Conservation (phyloP, 1,140 invertebrate genomes). For the Colletes gigas region DNA sequence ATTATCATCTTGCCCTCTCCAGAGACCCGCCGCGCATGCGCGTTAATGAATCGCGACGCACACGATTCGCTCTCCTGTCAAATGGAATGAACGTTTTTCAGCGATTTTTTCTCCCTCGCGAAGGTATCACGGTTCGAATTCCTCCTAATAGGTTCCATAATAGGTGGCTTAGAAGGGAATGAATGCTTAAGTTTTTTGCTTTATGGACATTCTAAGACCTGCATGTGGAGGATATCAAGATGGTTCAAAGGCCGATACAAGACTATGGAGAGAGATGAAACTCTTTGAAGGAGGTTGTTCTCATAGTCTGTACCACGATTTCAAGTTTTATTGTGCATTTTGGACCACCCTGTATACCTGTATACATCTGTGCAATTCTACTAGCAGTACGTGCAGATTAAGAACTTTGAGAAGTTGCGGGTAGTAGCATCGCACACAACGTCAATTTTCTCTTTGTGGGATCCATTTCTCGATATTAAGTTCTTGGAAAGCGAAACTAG, state of each 20-base stretch:
- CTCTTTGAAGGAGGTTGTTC: too few species aligned
- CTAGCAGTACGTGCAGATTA: background rate
- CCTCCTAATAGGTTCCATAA: background rate
- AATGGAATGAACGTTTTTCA: background rate
- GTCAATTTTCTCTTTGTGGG: background rate
- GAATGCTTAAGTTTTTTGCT: too few species aligned
- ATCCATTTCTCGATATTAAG: background rate
- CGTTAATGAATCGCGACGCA: slow-evolving; percentile 4
- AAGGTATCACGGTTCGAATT: background rate
- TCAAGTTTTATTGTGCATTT: too few species aligned
- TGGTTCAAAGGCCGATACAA: too few species aligned
- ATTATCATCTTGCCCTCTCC: slow-evolving; percentile 16
- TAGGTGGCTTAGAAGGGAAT: background rate
- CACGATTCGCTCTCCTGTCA: background rate
- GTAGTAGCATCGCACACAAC: background rate
- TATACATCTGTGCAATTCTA: background rate
- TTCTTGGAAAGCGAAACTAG: background rate
- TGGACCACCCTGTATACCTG: background rate
- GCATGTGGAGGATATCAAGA: too few species aligned
- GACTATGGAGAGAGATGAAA: too few species aligned
- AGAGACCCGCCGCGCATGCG: background rate
- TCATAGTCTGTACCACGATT: too few species aligned
- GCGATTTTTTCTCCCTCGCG: background rate
- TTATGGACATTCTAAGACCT: too few species aligned
- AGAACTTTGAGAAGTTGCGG: background rate